Evolutionary conservation across 2,888 invertebrate species (phyloP), one percentile per base, ranked within the genome.

Genomic region (Temnothorax ravouxi): DNA sequence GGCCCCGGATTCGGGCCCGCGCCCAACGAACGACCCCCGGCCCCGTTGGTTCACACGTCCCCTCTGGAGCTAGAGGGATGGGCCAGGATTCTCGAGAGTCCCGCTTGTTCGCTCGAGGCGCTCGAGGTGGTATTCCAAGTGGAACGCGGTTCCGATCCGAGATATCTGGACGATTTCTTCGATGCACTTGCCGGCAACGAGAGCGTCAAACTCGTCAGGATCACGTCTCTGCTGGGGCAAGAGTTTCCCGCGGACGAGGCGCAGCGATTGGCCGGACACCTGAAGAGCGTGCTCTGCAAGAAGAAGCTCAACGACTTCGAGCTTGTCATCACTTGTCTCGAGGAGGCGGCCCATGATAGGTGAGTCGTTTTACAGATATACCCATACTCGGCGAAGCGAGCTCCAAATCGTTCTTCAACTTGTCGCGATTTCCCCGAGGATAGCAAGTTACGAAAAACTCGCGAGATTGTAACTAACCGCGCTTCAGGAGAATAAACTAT

Each of bases 201-300:
- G 91, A 96, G 95, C 86, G 95, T 96, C 15, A 95, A 95, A 80
- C 95, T 95, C 38, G 95, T 96, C 44, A 95, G 96, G 83, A 95
- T 96, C 41, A 95, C 96, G 2, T 95, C 95, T 1, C 92, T 96
- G 6, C 93, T 96, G 2, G 96, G 96, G 9, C 96, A 95, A 86
- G 96, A 96, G 90, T 95, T 95, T 83, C 95, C 95, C 41, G 95
- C 95, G 21, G 94, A 95, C 52, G 96, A 96, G 90, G 95, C 96
- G 38, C 95, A 95, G 81, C 93, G 95, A 83, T 91, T 96, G 59
- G 95, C 95, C 0, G 95, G 93, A 52, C 95, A 95, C 89, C 94
- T 96, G 52, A 95, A 95, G 62, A 95, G 94, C 85, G 94, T 95
- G 15, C 91, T 96, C 21, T 88, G 95, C 13, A 96, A 96, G 89